Base-by-base conservation (phyloP, 2,888 invertebrate species). In the Tenodera sinensis region DNA sequence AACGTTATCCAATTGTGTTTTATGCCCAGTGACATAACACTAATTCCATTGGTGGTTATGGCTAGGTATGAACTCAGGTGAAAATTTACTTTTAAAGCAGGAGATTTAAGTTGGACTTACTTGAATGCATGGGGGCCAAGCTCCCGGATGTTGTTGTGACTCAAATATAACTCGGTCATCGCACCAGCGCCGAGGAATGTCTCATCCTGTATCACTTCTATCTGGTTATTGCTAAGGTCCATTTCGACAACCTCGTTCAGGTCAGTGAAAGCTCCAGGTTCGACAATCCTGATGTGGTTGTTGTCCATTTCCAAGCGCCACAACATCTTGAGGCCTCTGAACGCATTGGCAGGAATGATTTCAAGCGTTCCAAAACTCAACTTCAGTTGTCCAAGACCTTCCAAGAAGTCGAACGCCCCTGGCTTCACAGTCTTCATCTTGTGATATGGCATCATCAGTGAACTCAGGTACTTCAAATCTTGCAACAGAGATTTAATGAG, bases 331-430 rank as follows among this genome's bases (percentile, higher is more conserved):
- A 25, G 20, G 20, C 54, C 54, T 71, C 25, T 71, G 54, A 71
- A 71, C 1, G 8, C 25, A 4, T 20, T 25, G 4, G 25, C 54
- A 20, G 20, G 15, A 71, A 71, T 3, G 14, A 14, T 20, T 6
- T 71, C 54, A 15, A 71, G 54, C 20, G 20, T 20, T 25, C 54
- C 54, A 3, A 0, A 4, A 6, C 20, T 25, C 3, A 71, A 71
- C 0, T 0, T 71, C 20, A 71, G 12, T 1, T 6, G 3, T 1
- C 42, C 1, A 9, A 42, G 12, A 1, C 12, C 12, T 1, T 42
- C 42, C 42, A 42, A 12, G 42, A 12, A 42, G 12, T 42, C 42
- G 6, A 42, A 42, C 6, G 12, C 42, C 12, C 42, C 42, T 42
- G 42, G 42, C 12, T 42, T 42, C 42, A 42, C 9, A 42, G 42